Conservation (phyloP, 2,888 invertebrate species). For the Andrena marginata region DNA sequence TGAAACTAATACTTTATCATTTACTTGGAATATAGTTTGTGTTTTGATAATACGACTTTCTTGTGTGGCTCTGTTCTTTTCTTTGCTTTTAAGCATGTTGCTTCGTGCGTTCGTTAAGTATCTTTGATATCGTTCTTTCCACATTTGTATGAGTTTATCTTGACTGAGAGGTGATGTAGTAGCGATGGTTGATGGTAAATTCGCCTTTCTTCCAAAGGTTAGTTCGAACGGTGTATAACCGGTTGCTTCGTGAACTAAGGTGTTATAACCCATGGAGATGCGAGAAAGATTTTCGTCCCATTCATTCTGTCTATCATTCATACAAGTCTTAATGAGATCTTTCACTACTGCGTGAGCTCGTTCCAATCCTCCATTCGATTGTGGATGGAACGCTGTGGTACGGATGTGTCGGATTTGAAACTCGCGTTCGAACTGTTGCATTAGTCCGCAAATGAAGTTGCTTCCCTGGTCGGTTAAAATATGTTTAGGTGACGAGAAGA, state of each 20-base stretch:
- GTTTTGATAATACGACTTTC: too few relatives aligned
- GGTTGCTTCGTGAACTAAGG: slow-evolving; percentile 1
- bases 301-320: neutral
- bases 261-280: slow-evolving; percentile 5
- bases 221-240: neutral
- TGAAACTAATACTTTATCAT: too few relatives aligned
- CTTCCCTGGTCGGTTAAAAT: slow-evolving; percentile 2
- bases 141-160: neutral
- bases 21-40: too few relatives aligned
- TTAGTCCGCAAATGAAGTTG: slow-evolving; percentile 2
- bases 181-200: neutral
- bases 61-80: too few relatives aligned
- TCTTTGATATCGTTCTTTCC: too few relatives aligned
- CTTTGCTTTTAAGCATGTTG: too few relatives aligned
- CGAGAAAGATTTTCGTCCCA: slow-evolving; percentile 9
- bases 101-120: too few relatives aligned
- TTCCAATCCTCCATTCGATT: neutral
- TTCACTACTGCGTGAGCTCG: neutral
- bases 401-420: neutral
- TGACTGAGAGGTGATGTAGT: neutral
- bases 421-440: slow-evolving; percentile 1
- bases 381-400: neutral
- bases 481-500: slow-evolving; percentile 5
- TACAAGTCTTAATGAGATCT: neutral
- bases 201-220: neutral